phyloP scores from a whole-genome alignment of 2,888 invertebrate species.

The Ormyrus labotus region DNA sequence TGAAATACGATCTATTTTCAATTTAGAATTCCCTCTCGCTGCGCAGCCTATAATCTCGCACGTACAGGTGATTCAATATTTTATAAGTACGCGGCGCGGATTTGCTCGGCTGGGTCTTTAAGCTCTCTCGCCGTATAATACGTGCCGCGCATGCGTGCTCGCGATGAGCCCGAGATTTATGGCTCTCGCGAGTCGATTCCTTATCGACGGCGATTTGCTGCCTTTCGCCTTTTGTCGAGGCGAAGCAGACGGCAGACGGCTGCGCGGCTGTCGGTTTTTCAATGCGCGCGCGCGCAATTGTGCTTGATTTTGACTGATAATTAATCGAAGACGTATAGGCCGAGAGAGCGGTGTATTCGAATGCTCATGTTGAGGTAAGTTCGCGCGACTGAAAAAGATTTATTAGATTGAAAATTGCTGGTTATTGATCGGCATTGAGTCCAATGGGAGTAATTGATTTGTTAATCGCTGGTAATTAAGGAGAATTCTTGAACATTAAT shows the following conservation, averaged over 20 bases:
- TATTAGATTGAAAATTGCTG: slow-evolving; percentile 11
- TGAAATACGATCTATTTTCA: too few species aligned
- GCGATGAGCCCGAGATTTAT: slow-evolving; percentile 39
- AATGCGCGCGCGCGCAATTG: background rate
- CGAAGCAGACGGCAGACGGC: background rate
- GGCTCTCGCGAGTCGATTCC: slow-evolving; percentile 34
- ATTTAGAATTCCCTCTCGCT: too few species aligned
- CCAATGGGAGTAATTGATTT: slow-evolving; percentile 30
- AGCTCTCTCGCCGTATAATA: too few species aligned
- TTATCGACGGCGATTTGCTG: slow-evolving; percentile 28
- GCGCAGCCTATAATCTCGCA: too few species aligned
- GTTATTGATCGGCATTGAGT: slow-evolving; percentile 20
- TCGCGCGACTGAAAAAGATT: slow-evolving; percentile 13
- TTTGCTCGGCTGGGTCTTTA: slow-evolving; percentile 10
- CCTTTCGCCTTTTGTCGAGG: background rate
- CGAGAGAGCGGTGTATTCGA: background rate
- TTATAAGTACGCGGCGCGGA: background rate
- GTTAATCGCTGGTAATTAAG: slow-evolving; percentile 26
- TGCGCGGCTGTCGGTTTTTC: background rate
- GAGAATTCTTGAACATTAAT: background rate
- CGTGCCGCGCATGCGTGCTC: background rate
- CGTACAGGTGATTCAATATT: slow-evolving; percentile 17
- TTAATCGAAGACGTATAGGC: background rate
- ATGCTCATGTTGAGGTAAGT: background rate
- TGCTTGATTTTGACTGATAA: slow-evolving; percentile 6